These are phyloP conservation scores for Strix uralensis DNA, from an alignment of 2,113 vertebrate species.

Conservation along the genomic window DNA sequence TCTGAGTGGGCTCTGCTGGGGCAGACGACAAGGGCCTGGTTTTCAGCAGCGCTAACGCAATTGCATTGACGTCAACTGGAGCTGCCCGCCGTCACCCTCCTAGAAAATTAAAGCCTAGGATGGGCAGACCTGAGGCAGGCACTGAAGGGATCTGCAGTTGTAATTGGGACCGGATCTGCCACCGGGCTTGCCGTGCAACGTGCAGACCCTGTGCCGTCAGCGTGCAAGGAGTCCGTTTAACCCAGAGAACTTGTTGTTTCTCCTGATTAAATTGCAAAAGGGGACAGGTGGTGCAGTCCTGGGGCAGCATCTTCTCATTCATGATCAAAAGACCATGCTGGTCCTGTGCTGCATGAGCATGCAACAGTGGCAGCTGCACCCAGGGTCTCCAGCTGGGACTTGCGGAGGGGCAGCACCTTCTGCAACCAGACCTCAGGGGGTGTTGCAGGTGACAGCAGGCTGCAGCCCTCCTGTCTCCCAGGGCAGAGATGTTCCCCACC, in stretches of 20 bases:
- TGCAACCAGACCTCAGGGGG: not conserved
- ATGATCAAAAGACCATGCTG: constrained; percentile 43
- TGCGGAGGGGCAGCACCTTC: not conserved
- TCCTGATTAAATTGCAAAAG: constrained; percentile 25
- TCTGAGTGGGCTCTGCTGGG: not conserved
- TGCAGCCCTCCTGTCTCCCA: not conserved
- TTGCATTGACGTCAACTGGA: not conserved
- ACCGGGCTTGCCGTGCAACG: fast-evolving
- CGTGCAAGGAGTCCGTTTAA: not conserved
- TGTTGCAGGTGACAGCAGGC: fast-evolving
- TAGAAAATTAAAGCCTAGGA: not conserved
- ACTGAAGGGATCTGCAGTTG: not conserved
- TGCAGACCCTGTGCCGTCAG: fast-evolving
- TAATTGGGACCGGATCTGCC: not conserved
- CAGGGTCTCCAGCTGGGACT: not conserved
- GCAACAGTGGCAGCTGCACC: not conserved
- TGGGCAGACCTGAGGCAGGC: not conserved
- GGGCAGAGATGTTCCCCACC: not conserved
- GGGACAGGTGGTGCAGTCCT: not conserved
- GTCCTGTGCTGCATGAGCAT: not conserved
- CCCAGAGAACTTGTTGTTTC: not conserved
- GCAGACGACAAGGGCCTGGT: not conserved
- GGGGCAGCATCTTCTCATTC: constrained; percentile 39
- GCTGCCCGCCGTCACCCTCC: not conserved
- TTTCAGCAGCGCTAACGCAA: not conserved